These are phyloP conservation scores for Yponomeuta sedellus DNA, from an alignment of 2,888 invertebrate genomes.

Conservation along the genomic window DNA sequence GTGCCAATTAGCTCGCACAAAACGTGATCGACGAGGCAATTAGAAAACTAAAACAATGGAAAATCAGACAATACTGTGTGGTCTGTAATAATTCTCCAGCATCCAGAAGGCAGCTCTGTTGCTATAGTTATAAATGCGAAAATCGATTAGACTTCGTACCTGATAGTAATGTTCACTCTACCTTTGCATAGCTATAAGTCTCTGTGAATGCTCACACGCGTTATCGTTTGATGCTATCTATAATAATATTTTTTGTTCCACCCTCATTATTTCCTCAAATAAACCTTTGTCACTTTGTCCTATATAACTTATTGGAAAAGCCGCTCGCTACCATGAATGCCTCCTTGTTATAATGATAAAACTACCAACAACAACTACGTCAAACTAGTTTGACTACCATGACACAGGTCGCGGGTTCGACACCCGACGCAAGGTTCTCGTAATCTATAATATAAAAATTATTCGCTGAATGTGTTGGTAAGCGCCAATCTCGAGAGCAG, in stretches of 20 bases:
- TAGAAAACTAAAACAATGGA: background rate
- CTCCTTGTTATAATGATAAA: too few species aligned
- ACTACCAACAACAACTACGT: too few species aligned
- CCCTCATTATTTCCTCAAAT: background rate
- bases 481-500: too few species aligned
- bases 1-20: background rate
- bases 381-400: too few species aligned
- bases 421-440: too few species aligned
- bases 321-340: too few species aligned
- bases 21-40: background rate
- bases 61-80: background rate
- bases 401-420: too few species aligned
- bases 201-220: background rate
- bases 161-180: background rate
- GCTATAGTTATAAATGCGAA: background rate
- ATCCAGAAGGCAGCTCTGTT: background rate
- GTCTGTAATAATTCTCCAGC: background rate
- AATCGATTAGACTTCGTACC: background rate
- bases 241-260: background rate
- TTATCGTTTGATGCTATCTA: background rate
- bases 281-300: too few species aligned
- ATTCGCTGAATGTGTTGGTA: too few species aligned
- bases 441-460: too few species aligned
- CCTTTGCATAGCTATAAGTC: background rate
- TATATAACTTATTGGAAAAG: too few species aligned